Percentiles rank a stretch among this genome's conserved stretches.
Conservation (phyloP, 2,113 vertebrate species). For the Crotalus viridis region DNA sequence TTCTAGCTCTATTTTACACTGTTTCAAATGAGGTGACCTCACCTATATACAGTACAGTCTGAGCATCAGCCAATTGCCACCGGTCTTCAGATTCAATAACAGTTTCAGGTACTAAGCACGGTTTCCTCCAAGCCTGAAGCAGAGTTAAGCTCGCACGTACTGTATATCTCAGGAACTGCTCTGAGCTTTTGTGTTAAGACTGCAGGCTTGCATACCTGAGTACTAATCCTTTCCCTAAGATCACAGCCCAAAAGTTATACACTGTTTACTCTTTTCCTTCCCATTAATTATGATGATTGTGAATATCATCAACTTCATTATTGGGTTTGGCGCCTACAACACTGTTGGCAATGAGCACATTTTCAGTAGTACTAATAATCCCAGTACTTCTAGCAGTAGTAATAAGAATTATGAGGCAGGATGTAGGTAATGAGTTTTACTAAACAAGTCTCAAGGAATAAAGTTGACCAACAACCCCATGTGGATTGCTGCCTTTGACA, state of each 20-base stretch:
- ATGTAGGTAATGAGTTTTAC: slow-evolving; percentile 11
- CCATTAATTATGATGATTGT: background rate
- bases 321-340: background rate
- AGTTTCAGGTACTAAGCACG: background rate
- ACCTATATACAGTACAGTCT: background rate
- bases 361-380: background rate
- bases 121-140: background rate
- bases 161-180: background rate
- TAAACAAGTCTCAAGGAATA: background rate
- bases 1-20: background rate
- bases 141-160: background rate
- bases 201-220: background rate
- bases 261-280: background rate
- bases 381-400: background rate
- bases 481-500: background rate
- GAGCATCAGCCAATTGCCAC: background rate
- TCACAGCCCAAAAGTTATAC: background rate
- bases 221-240: background rate
- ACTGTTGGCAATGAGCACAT: slow-evolving; percentile 1
- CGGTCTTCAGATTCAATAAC: background rate
- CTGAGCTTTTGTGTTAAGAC: background rate
- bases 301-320: background rate
- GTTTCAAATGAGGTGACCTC: background rate
- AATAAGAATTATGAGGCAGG: slow-evolving; percentile 12
- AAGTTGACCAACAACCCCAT: background rate